Percentiles rank a stretch among this genome's conserved stretches.
Conservation (phyloP, 2,888 invertebrate genomes). For the Pyrrhosoma nymphula region DNA sequence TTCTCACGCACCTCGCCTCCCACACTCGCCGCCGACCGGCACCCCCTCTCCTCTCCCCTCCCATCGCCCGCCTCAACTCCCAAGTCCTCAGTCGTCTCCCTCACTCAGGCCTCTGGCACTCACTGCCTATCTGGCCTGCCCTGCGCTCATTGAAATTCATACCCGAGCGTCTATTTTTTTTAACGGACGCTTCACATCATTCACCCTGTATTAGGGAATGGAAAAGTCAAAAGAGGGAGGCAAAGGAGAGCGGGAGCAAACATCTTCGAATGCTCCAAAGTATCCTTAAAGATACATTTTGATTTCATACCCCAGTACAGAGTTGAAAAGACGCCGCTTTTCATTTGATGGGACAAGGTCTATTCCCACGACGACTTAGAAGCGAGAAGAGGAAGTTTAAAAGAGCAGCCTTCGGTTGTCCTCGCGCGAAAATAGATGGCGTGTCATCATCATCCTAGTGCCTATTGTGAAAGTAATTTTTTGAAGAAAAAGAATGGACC, state of each 20-base stretch:
- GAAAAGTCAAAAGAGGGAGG: background rate
- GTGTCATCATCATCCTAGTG: no score
- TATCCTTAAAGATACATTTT: background rate
- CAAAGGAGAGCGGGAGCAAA: slow-evolving; percentile 57
- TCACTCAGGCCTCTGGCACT: background rate
- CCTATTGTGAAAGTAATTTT: no score
- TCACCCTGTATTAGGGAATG: slow-evolving; percentile 38
- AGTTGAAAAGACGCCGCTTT: slow-evolving; percentile 21
- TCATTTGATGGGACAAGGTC: background rate
- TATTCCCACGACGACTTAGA: background rate
- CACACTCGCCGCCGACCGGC: background rate
- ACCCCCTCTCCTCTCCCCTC: background rate
- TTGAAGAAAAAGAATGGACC: no score
- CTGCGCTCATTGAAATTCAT: slow-evolving; percentile 58
- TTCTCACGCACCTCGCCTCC: slow-evolving; percentile 46
- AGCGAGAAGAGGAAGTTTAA: background rate
- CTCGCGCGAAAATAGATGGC: background rate
- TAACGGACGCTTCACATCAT: slow-evolving; percentile 60
- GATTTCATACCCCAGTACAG: background rate
- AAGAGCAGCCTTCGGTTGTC: background rate
- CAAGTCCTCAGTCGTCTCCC: background rate
- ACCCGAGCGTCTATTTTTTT: slow-evolving; percentile 13
- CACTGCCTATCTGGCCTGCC: background rate
- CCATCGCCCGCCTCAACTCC: background rate
- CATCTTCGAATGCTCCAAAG: slow-evolving; percentile 21